Conservation (phyloP, 2,888 invertebrate species). For the Luperina nickerlii region DNA sequence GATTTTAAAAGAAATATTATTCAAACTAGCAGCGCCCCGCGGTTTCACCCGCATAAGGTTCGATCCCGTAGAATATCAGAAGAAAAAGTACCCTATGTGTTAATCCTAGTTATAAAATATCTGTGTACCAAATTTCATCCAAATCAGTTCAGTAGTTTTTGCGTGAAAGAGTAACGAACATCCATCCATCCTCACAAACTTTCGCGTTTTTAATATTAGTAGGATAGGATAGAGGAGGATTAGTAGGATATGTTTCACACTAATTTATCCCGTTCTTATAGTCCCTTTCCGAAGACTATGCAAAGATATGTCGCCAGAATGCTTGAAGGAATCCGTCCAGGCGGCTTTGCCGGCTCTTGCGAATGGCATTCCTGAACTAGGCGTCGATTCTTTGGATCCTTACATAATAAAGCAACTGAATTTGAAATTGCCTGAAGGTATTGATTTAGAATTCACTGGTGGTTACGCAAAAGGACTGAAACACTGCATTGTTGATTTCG, state of each 20-base stretch:
- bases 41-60: too few relatives aligned
- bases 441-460: slow-evolving; percentile 71
- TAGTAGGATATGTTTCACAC: not conserved
- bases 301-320: slow-evolving; percentile 68
- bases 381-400: slow-evolving; percentile 75
- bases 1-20: not conserved
- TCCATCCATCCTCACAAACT: too few relatives aligned
- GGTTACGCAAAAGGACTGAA: slow-evolving; percentile 75
- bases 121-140: too few relatives aligned
- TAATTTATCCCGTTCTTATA: slow-evolving; percentile 8
- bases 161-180: too few relatives aligned
- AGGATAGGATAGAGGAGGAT: too few relatives aligned
- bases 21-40: too few relatives aligned
- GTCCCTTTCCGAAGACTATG: slow-evolving; percentile 69
- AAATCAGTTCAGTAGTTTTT: too few relatives aligned
- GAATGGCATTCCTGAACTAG: slow-evolving; percentile 73
- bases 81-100: too few relatives aligned
- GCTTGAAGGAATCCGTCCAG: slow-evolving; percentile 73
- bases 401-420: slow-evolving; percentile 72
- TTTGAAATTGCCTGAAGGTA: slow-evolving; percentile 73
- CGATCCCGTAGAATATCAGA: too few relatives aligned
- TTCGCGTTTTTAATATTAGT: too few relatives aligned
- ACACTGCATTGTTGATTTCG: slow-evolving; percentile 76
- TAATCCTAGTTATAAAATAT: too few relatives aligned
- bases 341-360: slow-evolving; percentile 71